Base-by-base conservation (phyloP, 2,888 invertebrate species). In the Clostera curtula region DNA sequence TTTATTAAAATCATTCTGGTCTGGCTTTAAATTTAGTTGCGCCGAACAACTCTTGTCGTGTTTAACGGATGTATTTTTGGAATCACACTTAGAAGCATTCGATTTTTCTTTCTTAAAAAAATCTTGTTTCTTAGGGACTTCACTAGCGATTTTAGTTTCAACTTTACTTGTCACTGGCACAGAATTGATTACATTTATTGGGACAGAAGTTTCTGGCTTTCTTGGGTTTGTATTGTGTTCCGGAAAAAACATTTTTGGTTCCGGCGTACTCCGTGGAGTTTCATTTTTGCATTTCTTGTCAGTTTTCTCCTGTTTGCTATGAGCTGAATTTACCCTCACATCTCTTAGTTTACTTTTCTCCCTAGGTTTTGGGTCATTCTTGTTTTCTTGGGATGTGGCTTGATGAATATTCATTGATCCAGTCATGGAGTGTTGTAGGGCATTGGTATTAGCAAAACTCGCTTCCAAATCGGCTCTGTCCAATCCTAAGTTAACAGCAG, bases 1-100 rank as follows among this genome's bases (percentile, higher is more conserved):
- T 63, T 87, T 87, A 40, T 85, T 86, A n/a, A 85, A 48, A 24
- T 86, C 87, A 10, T 66, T 79, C 42, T 80, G 83, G 19, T 85
- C 84, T 4, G 66, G 40, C 40, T 85, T 85, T 15, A 68, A 39
- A 35, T 64, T 68, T 5, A 68, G 44, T 34, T 79, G 79, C 5
- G 70, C 53, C 2, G 71, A 34, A 34, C 84, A 84, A 34, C 55
- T 67, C 40, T 80, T 83, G 39, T 85, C 85, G 34, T 85, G 80
- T 57, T 85, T 85, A 7, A 70, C 63, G 0, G 75, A 64, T 0
- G 67, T 34, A 26, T 63, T 72, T 45, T 80, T 84, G 2, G 69
- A 54, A 2, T 72, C 74, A 18, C 69, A 75, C 43, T 71, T 84
- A 8, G 65, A 52, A 7, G 62, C 49, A 46, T 51, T 82, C 1